Base-by-base conservation (phyloP, 2,888 invertebrate genomes). In the Drymonia ruficornis region DNA sequence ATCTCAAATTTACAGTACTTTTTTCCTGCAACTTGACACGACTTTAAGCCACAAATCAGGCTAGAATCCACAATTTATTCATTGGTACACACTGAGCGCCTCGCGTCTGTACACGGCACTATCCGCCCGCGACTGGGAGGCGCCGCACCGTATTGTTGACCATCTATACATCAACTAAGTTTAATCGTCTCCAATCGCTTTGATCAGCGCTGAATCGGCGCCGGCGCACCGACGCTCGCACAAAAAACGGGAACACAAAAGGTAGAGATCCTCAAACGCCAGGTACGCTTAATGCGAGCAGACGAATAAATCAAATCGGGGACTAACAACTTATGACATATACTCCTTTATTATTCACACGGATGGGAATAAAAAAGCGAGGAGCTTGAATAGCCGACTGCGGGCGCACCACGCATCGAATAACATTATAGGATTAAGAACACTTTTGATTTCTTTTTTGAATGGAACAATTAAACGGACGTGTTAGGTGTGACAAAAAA, bases 311-410 rank as follows among this genome's bases (percentile, higher is more conserved):
- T 89, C 90, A 91, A 86, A 83, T 67, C 70, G 72, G 70, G 67
- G 72, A 66, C 78, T 84, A 86, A 88, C 84, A 84, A 81, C 87
- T 86, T 85, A 86, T 90, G 90, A 89, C 87, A 88, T 85, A 83
- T 88, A 89, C 81, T 87, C 83, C 84, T 88, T 88, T 89, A 86
- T 85, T 86, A 87, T 88, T 86, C 87, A 85, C 84, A 81, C 81
- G 78, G 64, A 63, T 69, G 67, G 55, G 61, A 74, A 69, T 78
- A 83, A 83, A 84, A 85, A 80, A 76, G 52, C 64, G 56, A 48
- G 48, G 11, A 15, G 3, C 13, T 12, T 73, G 72, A 76, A 79
- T 76, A 73, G 76, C 62, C 59, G 69, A 56, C 61, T 50, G 42
- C 53, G 53, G 65, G 65, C 70, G 74, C 71, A 76, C 76, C 82